Evolutionary conservation across 2,888 invertebrate genomes (phyloP).

Genomic region (Nasonia oneida): DNA sequence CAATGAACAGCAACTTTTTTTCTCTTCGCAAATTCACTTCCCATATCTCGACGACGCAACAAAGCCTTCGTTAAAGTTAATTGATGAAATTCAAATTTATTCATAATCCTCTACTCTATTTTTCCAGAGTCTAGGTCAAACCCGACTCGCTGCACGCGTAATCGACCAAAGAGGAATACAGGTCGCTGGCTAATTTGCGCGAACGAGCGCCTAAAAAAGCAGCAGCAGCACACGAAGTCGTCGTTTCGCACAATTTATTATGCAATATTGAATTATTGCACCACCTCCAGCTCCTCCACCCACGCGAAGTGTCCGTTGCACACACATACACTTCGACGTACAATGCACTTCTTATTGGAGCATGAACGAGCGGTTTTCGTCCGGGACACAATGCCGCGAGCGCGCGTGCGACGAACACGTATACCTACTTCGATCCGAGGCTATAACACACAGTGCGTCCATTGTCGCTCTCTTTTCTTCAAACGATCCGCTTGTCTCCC

Average conservation of each 20-base stretch:
- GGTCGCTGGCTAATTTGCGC: conserved; percentile 31
- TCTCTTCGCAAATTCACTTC: not conserved
- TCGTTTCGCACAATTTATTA: conserved; percentile 49
- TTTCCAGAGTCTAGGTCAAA: conserved; percentile 47
- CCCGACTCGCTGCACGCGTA: not conserved
- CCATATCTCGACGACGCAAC: not conserved
- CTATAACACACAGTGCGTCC: not conserved
- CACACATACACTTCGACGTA: not conserved
- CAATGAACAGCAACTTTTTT: not conserved
- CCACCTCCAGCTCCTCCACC: not conserved
- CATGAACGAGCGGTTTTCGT: conserved; percentile 47
- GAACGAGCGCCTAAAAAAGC: conserved; percentile 12
- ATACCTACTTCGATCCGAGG: conserved; percentile 7
- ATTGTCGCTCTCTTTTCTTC: conserved; percentile 15
- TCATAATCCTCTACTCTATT: conserved; percentile 23
- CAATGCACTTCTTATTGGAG: conserved; percentile 45
- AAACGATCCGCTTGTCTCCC: conserved; percentile 10
- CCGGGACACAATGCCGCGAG: conserved; percentile 3
- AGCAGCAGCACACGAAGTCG: not conserved
- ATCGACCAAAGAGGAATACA: conserved; percentile 39
- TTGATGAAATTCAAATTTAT: conserved; percentile 49
- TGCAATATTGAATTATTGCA: conserved; percentile 46
- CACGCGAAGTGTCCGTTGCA: not conserved
- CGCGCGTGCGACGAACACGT: not conserved
- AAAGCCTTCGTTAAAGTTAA: conserved; percentile 36